Evolutionary conservation across 1,140 invertebrate genomes (phyloP), one percentile per base, ranked within the genome.

Genomic region (Drosophila watanabei): DNA sequence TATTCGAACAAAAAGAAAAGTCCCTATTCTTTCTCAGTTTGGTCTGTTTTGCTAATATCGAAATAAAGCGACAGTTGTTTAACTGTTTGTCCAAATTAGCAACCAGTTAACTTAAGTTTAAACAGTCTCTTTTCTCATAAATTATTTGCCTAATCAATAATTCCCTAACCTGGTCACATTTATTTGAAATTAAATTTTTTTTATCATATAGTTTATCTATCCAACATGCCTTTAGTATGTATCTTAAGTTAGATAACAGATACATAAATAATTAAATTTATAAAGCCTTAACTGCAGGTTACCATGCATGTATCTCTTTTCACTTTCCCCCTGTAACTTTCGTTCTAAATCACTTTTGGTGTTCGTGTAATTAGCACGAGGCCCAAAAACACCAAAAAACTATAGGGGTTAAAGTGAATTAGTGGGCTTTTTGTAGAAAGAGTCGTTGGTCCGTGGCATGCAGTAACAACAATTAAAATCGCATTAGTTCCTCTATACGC

Each of bases 381-480:
- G n/a, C 14, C 20, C 32, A 32, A 49, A 39, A 49, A 10, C 49
- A 37, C 46, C 6, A 28, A 57, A 16, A 43, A 49, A 51, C 35
- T 18, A 45, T 5, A 32, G 30, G 30, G 16, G 20, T 11, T 28
- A 16, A 7, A 18, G 28, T 20, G 32, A 18, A 52, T 30, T 46
- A 39, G 41, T 54, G 41, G 13, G 2, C 11, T 30, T 62, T 68
- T 68, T 56, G 18, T 18, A 18, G 30, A 70, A 24, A 24, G 45
- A 52, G 41, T 71, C 76, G 60, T 79, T 43, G 51, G 59, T 16
- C 75, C 24, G 49, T 59, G 18, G 32, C 58, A 43, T 48, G 46
- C 39, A 57, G 33, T 52, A 58, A 41, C 61, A 71, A 86, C 77
- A 87, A 88, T 88, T 88, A 88, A 89, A 88, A 84, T 68, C 62